Percentiles rank a stretch among this genome's conserved stretches.
These are phyloP conservation scores for Odontophorus gujanensis DNA, from an alignment of 2,113 vertebrate species.

Conservation along the genomic window DNA sequence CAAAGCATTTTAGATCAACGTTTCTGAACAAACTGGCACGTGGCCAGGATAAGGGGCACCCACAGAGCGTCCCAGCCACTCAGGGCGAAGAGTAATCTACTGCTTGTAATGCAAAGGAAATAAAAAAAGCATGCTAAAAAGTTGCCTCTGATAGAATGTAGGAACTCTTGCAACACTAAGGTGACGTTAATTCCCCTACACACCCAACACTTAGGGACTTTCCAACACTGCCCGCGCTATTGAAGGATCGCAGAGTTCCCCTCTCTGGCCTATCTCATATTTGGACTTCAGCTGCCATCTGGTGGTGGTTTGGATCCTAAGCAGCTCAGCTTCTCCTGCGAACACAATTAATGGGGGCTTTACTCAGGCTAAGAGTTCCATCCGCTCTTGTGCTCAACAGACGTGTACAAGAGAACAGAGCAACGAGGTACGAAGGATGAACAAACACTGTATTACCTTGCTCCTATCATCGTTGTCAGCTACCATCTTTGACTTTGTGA, in stretches of 20 bases:
- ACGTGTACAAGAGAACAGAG: fast-evolving
- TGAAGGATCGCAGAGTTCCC: background rate
- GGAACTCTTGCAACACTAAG: too few relatives aligned
- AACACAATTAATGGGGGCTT: fast-evolving
- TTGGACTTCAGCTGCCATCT: constrained; percentile 41
- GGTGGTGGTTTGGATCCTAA: background rate
- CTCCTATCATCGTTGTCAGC: fast-evolving
- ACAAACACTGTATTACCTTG: background rate
- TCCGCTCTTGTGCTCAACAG: background rate
- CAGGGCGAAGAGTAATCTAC: fast-evolving
- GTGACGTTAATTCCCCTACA: background rate
- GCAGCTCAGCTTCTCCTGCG: background rate
- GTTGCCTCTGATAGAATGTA: fast-evolving
- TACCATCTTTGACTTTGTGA: fast-evolving
- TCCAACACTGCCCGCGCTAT: fast-evolving
- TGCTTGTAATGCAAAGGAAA: background rate
- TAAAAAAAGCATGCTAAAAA: background rate
- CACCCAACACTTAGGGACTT: background rate
- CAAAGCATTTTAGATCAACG: background rate
- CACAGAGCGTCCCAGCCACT: background rate
- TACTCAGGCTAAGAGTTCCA: fast-evolving
- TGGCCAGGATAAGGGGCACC: background rate
- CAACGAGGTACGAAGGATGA: fast-evolving
- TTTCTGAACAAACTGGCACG: fast-evolving
- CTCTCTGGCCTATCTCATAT: fast-evolving